A percentile compares a stretch with the other conserved stretches of the same genome.
These are phyloP conservation scores for Micromys minutus DNA, from an alignment of 2,113 vertebrate species.

Conservation along the genomic window DNA sequence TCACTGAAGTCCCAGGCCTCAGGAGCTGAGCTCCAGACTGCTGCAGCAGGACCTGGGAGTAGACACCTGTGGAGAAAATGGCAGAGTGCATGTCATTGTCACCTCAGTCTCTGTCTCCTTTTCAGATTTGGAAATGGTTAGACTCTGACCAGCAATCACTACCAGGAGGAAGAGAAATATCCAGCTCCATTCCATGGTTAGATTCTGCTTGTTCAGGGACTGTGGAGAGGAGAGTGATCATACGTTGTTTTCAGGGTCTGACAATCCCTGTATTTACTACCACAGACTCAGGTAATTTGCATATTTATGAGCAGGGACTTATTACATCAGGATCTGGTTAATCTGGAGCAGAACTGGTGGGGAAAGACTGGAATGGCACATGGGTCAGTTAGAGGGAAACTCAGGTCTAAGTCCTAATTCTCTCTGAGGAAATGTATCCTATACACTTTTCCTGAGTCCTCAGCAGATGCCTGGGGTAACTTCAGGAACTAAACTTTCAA, in stretches of 20 bases:
- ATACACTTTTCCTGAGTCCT: not conserved
- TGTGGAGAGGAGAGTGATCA: not conserved
- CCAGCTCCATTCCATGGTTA: not conserved
- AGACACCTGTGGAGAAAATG: not conserved
- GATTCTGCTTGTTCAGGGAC: not conserved
- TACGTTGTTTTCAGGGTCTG: not conserved
- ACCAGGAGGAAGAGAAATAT: not conserved
- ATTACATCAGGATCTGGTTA: not conserved
- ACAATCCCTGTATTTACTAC: not conserved
- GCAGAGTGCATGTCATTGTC: not conserved
- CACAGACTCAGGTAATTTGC: not conserved
- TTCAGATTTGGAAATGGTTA: not conserved
- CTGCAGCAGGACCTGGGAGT: not conserved
- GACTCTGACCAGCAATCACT: not conserved
- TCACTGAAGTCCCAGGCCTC: not conserved
- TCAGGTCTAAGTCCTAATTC: no score
- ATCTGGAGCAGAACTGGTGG: not conserved
- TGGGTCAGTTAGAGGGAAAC: no score
- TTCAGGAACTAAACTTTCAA: not conserved
- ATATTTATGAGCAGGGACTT: not conserved
- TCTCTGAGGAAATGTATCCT: not conserved
- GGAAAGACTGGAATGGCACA: no score
- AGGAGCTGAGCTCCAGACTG: not conserved
- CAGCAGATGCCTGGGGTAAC: not conserved
- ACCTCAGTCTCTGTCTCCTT: not conserved